Evolutionary conservation across 2,888 invertebrate genomes (phyloP), one percentile per base, ranked within the genome.

Genomic region (Pogonocherus hispidulus): DNA sequence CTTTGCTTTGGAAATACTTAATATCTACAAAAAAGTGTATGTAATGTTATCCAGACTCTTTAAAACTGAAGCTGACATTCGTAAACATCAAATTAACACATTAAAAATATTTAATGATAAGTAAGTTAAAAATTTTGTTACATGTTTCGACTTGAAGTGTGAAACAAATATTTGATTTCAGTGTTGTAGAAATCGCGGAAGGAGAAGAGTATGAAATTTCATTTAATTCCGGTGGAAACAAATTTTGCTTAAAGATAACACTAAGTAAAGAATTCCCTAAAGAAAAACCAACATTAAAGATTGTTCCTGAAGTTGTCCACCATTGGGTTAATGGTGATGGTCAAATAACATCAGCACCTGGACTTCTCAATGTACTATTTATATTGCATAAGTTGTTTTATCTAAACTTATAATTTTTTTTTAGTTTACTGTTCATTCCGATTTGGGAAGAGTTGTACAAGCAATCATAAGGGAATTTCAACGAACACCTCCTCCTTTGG

Each of bases 81-180:
- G 92, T 81, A 91, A 90, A 85, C 89, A 91, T 23, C 94, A 94
- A 87, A 94, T 94, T 74, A 92, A 93, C 81, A 94, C 94, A 3
- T 84, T 94, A 74, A 94, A 94, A 87, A 89, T 94, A 77, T 94
- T 94, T 82, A 94, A 94, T 83, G 94, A 92, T 77, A 91, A 94
- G 91, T 91, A 86, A 88, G 88, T 81, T 23, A 19, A 32, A 14
- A n/a, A n/a, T n/a, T n/a, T 16, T 11, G 18, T 20, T 37, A 22
- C 18, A 27, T 41, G 2, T 16, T 16, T 41, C 20, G 11, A 19
- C n/a, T n/a, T n/a, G n/a, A 49, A 49, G 60, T 51, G 11, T 14
- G 3, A 22, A 54, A 22, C 14, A 35, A n/a, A 18, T 63, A 6
- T 52, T 41, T 62, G 54, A 63, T 68, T 64, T 71, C 49, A 92